Evolutionary conservation across 2,888 invertebrate genomes (phyloP).

Genomic region (Pseudococcus longispinus): DNA sequence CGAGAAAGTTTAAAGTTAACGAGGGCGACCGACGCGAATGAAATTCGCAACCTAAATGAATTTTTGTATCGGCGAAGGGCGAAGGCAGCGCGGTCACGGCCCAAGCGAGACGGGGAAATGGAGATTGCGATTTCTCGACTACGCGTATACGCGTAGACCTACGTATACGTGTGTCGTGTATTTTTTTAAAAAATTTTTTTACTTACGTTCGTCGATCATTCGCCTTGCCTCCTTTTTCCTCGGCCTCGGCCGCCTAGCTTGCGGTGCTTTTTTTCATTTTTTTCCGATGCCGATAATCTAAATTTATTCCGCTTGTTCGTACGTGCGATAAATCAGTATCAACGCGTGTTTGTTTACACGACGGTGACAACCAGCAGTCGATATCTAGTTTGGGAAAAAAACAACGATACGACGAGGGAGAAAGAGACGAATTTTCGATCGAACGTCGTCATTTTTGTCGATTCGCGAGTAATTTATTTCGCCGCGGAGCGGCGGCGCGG

Average conservation of each 20-base stretch:
- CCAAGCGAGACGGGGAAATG: background rate
- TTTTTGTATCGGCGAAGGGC: background rate
- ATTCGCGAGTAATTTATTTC: background rate
- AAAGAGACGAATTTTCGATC: background rate
- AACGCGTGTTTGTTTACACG: background rate
- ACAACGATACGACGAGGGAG: background rate
- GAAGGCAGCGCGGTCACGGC: too few relatives aligned
- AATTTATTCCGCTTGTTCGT: constrained; percentile 5
- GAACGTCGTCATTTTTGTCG: background rate
- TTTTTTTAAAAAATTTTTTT: background rate
- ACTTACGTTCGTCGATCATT: background rate
- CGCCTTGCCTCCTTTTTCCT: background rate
- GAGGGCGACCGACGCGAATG: background rate
- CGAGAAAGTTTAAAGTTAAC: constrained; percentile 20
- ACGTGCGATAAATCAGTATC: background rate
- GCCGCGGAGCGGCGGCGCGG: background rate
- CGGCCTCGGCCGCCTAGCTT: background rate
- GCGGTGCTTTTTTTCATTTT: background rate
- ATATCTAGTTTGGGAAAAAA: background rate
- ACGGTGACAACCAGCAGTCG: background rate
- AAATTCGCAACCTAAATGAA: background rate
- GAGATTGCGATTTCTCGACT: background rate
- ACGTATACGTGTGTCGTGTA: background rate
- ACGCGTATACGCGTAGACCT: background rate
- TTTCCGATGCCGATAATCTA: background rate